These are phyloP conservation scores for Balaeniceps rex DNA, from an alignment of 2,113 vertebrate genomes.

Conservation along the genomic window DNA sequence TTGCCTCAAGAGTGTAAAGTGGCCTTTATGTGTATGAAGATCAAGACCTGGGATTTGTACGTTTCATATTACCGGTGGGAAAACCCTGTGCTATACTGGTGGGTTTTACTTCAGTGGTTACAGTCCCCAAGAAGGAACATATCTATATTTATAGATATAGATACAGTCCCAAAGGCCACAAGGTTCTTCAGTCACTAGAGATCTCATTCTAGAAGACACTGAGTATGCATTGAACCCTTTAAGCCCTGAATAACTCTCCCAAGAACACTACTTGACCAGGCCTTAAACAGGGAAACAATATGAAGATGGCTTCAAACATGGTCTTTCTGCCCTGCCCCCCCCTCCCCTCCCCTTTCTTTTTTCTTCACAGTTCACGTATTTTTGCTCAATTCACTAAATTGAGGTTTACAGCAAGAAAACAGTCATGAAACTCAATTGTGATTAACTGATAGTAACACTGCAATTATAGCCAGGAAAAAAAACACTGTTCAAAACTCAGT, in stretches of 20 bases:
- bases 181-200: not conserved
- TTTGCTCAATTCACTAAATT: not conserved
- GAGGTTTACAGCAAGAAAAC: not conserved
- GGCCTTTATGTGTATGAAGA: not conserved
- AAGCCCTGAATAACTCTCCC: not conserved
- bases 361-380: not conserved
- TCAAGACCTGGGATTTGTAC: not conserved
- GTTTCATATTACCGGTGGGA: not conserved
- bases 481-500: constrained; percentile 6
- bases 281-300: not conserved
- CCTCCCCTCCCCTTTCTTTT: fast-evolving
- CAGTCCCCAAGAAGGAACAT: not conserved
- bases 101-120: not conserved
- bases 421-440: not conserved
- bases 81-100: not conserved
- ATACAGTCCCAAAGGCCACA: not conserved
- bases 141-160: not conserved
- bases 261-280: not conserved
- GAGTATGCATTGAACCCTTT: not conserved
- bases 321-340: not conserved
- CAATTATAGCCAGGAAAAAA: not conserved
- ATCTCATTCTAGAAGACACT: not conserved
- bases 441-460: constrained; percentile 46
- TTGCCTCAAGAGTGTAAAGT: not conserved
- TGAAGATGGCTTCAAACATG: not conserved